A percentile compares a stretch with the other conserved stretches of the same genome.
These are phyloP conservation scores for Carapus acus DNA, from an alignment of 2,797 vertebrate species.

Conservation along the genomic window DNA sequence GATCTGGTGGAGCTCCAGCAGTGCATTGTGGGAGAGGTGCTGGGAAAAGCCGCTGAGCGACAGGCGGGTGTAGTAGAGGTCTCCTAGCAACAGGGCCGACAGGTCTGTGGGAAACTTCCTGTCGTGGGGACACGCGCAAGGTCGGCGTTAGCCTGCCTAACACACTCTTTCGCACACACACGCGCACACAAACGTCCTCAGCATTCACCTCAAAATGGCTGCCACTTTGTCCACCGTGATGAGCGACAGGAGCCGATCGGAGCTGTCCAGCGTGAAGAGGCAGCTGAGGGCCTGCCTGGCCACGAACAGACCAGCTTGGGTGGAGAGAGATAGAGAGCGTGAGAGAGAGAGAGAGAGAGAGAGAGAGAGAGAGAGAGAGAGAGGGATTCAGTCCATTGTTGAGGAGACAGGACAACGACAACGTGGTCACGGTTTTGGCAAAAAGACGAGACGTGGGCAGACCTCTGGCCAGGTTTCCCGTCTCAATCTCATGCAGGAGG, in stretches of 20 bases:
- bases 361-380: background rate
- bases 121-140: constrained; percentile 1
- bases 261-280: constrained; percentile 84
- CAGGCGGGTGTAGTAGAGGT: constrained; percentile 89
- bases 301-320: constrained; percentile 82
- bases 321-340: background rate
- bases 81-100: constrained; percentile 82
- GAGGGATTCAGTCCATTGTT: background rate
- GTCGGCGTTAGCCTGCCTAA: too few relatives aligned
- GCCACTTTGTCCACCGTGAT: constrained; percentile 80
- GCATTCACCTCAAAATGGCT: constrained; percentile 75
- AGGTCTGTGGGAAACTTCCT: constrained; percentile 82
- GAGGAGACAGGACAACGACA: too few relatives aligned
- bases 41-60: constrained; percentile 79
- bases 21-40: constrained; percentile 76
- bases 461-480: constrained; percentile 78
- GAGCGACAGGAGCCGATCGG: constrained; percentile 76
- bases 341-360: background rate
- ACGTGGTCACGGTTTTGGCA: too few relatives aligned
- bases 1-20: constrained; percentile 79
- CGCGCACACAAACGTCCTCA: background rate
- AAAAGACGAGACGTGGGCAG: constrained; percentile 27
- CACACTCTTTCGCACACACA: background rate
- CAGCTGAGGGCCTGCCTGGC: constrained; percentile 87
- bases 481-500: constrained; percentile 74